Evolutionary conservation across 1,140 invertebrate genomes (phyloP).

Genomic region (Pinna nobilis): DNA sequence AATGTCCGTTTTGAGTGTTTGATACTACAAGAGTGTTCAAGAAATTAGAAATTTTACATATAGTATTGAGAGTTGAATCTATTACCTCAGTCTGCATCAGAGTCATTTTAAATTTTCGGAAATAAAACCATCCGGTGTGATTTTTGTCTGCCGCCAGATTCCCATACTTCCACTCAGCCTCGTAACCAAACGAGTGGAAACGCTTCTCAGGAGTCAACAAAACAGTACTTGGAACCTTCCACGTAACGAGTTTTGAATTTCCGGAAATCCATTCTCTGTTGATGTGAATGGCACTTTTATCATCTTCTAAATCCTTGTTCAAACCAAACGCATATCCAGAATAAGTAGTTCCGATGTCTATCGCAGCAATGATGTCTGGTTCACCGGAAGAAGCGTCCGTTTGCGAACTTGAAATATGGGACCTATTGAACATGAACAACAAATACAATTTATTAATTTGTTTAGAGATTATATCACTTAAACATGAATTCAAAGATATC

Average conservation of each 20-base stretch:
- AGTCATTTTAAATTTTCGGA: constrained; percentile 43
- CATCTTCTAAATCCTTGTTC: constrained; percentile 32
- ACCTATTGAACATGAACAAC: too few species aligned
- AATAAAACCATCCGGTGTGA: constrained; percentile 38
- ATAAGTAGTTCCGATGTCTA: constrained; percentile 43
- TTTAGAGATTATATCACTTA: too few species aligned
- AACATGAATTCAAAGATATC: too few species aligned
- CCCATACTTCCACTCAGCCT: constrained; percentile 46
- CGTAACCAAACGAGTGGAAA: constrained; percentile 47
- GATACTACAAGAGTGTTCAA: neutral
- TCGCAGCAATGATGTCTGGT: constrained; percentile 38
- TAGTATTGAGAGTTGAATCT: too few species aligned
- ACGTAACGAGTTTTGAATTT: constrained; percentile 30
- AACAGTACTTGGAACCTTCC: constrained; percentile 36
- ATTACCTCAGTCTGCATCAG: constrained; percentile 35
- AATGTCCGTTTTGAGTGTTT: neutral
- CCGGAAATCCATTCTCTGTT: constrained; percentile 48
- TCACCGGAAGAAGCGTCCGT: too few species aligned
- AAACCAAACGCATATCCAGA: constrained; percentile 43
- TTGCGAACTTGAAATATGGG: too few species aligned
- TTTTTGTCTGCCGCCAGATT: constrained; percentile 40
- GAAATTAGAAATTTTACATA: neutral
- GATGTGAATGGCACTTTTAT: constrained; percentile 25
- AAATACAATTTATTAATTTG: too few species aligned
- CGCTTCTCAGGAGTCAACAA: constrained; percentile 37